These are phyloP conservation scores for Sycophaga agraensis DNA, from an alignment of 1,140 invertebrate genomes.

Conservation along the genomic window DNA sequence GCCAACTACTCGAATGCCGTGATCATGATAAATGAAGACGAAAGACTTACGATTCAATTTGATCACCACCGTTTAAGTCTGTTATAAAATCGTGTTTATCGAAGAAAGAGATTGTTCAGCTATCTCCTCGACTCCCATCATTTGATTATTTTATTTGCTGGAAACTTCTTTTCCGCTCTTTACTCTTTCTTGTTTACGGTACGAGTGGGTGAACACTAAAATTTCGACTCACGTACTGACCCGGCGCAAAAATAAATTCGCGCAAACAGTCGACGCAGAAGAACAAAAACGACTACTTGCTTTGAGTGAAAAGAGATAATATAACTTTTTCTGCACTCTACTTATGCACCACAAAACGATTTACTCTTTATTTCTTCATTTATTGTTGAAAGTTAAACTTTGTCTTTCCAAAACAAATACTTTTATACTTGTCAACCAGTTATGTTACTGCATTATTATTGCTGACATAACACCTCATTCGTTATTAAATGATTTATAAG, in stretches of 20 bases:
- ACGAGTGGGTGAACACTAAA: constrained; percentile 6
- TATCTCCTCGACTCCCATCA: too few relatives aligned
- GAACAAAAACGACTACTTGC: constrained; percentile 19
- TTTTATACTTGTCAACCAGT: too few relatives aligned
- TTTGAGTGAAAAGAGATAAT: background rate
- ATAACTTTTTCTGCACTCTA: background rate
- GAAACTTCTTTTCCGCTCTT: background rate
- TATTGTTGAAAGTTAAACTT: too few relatives aligned
- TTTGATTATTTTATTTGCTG: constrained; percentile 10
- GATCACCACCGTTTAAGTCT: background rate
- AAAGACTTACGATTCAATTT: background rate
- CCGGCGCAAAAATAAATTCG: constrained; percentile 29
- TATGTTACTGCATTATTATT: too few relatives aligned
- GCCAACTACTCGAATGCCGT: too few relatives aligned
- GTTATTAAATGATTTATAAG: too few relatives aligned
- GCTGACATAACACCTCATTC: too few relatives aligned
- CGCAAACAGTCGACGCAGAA: constrained; percentile 3
- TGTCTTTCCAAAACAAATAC: too few relatives aligned
- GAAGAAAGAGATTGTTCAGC: background rate
- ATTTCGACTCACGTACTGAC: constrained; percentile 31
- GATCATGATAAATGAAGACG: too few relatives aligned
- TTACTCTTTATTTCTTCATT: too few relatives aligned
- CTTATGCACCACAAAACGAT: background rate
- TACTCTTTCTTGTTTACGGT: constrained; percentile 10
- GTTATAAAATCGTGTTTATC: background rate